These are phyloP conservation scores for Callaeas wilsoni DNA, from an alignment of 2,113 vertebrate species.

Conservation along the genomic window DNA sequence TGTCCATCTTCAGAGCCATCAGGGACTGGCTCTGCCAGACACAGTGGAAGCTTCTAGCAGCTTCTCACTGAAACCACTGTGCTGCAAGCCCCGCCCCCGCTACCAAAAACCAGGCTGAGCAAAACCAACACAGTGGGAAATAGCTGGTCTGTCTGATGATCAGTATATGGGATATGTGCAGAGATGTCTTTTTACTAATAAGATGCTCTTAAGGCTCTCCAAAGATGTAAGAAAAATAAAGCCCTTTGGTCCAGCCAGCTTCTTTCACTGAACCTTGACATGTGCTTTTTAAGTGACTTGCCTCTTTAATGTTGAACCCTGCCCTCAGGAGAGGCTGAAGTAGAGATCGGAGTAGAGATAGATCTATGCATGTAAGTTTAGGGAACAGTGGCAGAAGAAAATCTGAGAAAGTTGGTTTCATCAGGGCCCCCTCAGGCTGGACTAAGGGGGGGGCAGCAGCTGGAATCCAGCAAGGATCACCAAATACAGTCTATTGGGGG, in stretches of 20 bases:
- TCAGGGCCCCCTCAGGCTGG: not conserved
- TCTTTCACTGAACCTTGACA: not conserved
- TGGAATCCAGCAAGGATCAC: not conserved
- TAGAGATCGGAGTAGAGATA: not conserved
- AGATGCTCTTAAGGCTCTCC: not conserved
- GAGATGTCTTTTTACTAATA: not conserved
- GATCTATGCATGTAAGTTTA: not conserved
- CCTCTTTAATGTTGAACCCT: not conserved
- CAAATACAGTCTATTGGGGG: not conserved
- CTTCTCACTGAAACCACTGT: too few species aligned
- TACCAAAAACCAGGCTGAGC: accelerated
- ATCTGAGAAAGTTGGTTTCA: not conserved
- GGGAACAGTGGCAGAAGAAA: not conserved
- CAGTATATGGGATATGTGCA: not conserved
- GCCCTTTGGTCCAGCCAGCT: not conserved
- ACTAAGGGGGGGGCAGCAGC: accelerated
- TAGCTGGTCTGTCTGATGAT: not conserved
- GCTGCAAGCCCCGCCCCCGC: too few species aligned
- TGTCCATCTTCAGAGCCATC: not conserved
- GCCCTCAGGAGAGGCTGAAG: not conserved
- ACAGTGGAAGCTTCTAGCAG: not conserved
- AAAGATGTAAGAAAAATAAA: not conserved
- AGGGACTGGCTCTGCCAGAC: not conserved
- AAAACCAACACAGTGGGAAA: not conserved
- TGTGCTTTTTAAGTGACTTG: not conserved